A percentile compares a stretch with the other conserved stretches of the same genome.
These are phyloP conservation scores for Trichomalopsis sarcophagae DNA, from an alignment of 1,140 invertebrate genomes.

Conservation along the genomic window DNA sequence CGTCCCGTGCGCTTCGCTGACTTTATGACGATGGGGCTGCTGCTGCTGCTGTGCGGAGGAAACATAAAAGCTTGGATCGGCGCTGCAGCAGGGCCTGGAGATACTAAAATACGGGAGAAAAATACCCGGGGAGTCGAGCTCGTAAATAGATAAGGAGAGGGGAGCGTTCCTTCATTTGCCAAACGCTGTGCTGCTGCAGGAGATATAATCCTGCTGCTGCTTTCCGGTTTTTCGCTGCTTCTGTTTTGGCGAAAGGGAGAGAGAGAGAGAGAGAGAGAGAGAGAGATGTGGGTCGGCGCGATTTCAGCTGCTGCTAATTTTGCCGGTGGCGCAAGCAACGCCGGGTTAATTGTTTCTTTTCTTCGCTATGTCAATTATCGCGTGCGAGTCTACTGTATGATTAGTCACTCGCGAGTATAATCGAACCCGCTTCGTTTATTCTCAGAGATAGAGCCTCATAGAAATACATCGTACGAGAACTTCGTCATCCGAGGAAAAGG, in stretches of 20 bases:
- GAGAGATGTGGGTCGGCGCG: neutral
- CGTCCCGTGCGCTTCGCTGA: constrained; percentile 65
- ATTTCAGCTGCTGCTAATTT: neutral
- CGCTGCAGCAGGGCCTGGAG: constrained; percentile 20
- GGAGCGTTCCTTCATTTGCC: constrained; percentile 33
- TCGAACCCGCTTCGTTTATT: neutral
- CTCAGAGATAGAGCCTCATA: no score
- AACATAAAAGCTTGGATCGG: constrained; percentile 53
- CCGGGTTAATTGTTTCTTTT: neutral
- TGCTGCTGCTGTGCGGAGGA: constrained; percentile 31
- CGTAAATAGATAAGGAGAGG: constrained; percentile 49
- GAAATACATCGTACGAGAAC: no score
- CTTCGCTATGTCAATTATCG: neutral
- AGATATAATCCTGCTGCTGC: neutral
- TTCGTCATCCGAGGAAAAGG: neutral
- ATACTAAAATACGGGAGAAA: constrained; percentile 51
- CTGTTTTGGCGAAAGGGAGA: neutral
- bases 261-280: no score
- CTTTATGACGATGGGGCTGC: constrained; percentile 66
- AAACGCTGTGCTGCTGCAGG: neutral
- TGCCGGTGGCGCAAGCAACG: neutral
- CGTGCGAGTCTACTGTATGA: no score
- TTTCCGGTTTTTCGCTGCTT: neutral
- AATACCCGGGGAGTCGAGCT: constrained; percentile 28
- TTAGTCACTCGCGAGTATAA: no score